phyloP scores from a whole-genome alignment of 2,797 vertebrate species.

The Typhlichthys eigenmanni region DNA sequence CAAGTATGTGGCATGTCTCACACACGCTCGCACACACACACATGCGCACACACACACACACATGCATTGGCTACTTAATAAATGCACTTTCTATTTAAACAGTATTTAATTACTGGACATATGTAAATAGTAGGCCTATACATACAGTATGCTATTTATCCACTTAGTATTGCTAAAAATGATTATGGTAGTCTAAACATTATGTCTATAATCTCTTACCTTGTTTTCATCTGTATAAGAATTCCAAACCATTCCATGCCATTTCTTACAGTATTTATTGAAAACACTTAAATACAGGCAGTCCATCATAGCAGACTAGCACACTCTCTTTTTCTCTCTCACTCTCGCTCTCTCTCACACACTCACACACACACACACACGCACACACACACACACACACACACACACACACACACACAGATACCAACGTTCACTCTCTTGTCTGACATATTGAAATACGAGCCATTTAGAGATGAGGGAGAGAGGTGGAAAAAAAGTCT shows the following conservation, averaged over 20 bases:
- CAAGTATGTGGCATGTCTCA: slow-evolving; percentile 89
- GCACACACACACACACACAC: background rate
- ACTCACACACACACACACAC: too few species aligned
- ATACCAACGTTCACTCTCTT: slow-evolving; percentile 30
- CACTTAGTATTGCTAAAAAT: too few species aligned
- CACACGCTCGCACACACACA: slow-evolving; percentile 17
- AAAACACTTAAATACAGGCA: slow-evolving; percentile 34
- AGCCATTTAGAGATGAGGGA: slow-evolving; percentile 59
- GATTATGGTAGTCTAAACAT: too few species aligned
- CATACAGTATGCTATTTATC: too few species aligned
- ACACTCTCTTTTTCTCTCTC: background rate
- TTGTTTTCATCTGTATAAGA: slow-evolving; percentile 32
- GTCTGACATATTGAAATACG: slow-evolving; percentile 57
- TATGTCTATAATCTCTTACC: too few species aligned
- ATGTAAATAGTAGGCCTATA: too few species aligned
- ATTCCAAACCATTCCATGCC: slow-evolving; percentile 45
- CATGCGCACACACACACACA: slow-evolving; percentile 11
- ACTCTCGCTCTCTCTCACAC: too few species aligned
- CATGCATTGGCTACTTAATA: background rate
- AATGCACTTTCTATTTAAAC: too few species aligned
- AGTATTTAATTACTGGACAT: too few species aligned
- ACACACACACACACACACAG: slow-evolving; percentile 9
- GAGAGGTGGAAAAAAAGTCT: slow-evolving; percentile 65
- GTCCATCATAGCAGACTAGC: background rate
- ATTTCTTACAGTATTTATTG: slow-evolving; percentile 42